Percentiles rank a stretch among this genome's conserved stretches.
Conservation (phyloP, 2,888 invertebrate genomes). For the Elaeidobius kamerunicus region DNA sequence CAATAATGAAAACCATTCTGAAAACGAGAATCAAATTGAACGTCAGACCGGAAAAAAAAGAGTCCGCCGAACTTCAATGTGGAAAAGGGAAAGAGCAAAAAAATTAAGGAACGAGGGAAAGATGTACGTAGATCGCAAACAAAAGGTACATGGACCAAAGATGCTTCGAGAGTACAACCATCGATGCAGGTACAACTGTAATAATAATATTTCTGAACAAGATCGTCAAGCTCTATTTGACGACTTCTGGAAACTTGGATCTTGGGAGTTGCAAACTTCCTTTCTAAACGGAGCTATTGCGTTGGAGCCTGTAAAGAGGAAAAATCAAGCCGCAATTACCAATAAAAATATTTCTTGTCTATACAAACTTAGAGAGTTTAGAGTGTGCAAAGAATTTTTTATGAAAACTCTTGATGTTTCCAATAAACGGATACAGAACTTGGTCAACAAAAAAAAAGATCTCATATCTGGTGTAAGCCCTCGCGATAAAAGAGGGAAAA, state of each 20-base stretch:
- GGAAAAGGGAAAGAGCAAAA: conserved; percentile 8
- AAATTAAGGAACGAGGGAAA: conserved; percentile 7
- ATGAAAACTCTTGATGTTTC: conserved; percentile 11
- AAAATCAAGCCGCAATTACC: neutral
- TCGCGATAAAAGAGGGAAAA: conserved; percentile 7
- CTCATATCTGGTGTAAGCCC: neutral
- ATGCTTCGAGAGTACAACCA: conserved; percentile 6
- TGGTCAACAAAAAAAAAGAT: neutral
- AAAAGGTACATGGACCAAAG: conserved; percentile 10
- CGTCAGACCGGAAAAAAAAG: conserved; percentile 11
- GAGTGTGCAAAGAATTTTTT: conserved; percentile 10
- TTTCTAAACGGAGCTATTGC: conserved; percentile 3
- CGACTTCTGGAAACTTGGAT: conserved; percentile 4
- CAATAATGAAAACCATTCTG: neutral
- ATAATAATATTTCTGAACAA: conserved; percentile 9
- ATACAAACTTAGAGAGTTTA: conserved; percentile 3
- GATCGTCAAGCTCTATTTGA: conserved; percentile 5
- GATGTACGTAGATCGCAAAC: conserved; percentile 11
- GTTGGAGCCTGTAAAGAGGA: neutral
- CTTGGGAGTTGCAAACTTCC: conserved; percentile 1
- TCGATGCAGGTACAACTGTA: conserved; percentile 4
- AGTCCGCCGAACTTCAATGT: conserved; percentile 4
- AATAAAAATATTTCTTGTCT: neutral
- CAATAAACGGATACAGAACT: conserved; percentile 9
- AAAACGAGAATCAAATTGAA: conserved; percentile 4